Evolutionary conservation across 2,113 vertebrate genomes (phyloP).

Genomic region (Glaucidium brasilianum): DNA sequence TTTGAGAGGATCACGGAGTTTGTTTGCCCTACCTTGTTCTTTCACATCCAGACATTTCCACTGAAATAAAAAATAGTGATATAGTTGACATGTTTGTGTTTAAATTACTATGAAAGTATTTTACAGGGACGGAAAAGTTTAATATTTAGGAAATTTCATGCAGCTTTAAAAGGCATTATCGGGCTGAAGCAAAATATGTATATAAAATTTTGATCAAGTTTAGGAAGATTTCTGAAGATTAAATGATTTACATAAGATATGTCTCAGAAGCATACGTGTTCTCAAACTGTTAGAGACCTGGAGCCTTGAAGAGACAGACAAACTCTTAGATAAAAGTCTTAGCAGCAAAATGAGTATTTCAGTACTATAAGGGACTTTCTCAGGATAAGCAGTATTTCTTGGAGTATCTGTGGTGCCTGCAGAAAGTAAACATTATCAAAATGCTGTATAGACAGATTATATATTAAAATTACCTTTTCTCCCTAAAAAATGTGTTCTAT

Average conservation of each 20-base stretch:
- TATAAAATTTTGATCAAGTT: background rate
- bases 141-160: background rate
- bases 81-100: background rate
- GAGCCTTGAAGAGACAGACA: background rate
- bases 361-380: background rate
- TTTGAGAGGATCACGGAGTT: background rate
- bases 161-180: background rate
- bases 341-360: background rate
- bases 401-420: background rate
- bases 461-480: background rate
- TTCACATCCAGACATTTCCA: background rate
- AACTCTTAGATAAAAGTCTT: background rate
- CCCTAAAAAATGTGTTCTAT: background rate
- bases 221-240: background rate
- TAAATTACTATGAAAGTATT: background rate
- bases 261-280: background rate
- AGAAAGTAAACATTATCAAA: background rate
- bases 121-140: background rate
- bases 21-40: background rate
- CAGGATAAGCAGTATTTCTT: background rate
- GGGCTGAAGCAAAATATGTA: background rate
- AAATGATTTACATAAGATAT: background rate
- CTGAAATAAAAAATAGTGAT: background rate
- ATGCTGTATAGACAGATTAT: background rate
- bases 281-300: background rate